A percentile compares a stretch with the other conserved stretches of the same genome.
phyloP scores from a whole-genome alignment of 2,888 invertebrate genomes.

The Leptinotarsa tumamoca region DNA sequence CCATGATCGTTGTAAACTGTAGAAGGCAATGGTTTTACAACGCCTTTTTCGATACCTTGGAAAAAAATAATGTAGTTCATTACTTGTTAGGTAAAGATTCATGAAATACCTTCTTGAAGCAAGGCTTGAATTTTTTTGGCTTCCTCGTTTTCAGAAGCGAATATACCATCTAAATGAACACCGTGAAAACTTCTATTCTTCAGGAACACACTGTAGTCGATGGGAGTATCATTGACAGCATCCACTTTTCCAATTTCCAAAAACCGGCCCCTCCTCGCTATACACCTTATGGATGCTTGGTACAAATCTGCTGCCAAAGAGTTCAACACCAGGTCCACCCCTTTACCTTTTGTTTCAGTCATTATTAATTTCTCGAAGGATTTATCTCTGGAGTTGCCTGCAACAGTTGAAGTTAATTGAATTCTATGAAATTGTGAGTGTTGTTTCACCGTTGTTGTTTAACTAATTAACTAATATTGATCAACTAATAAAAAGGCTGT shows the following conservation, averaged over 20 bases:
- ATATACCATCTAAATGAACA: conserved; percentile 79
- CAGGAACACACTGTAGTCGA: conserved; percentile 75
- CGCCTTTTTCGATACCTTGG: conserved; percentile 72
- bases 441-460: too few relatives aligned
- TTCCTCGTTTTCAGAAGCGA: conserved; percentile 67
- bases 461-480: too few relatives aligned
- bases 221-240: conserved; percentile 74
- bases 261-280: conserved; percentile 75
- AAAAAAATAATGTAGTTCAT: not conserved
- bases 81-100: too few relatives aligned
- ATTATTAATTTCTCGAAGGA: conserved; percentile 89
- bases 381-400: conserved; percentile 70
- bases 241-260: conserved; percentile 90
- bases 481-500: too few relatives aligned
- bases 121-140: conserved; percentile 69
- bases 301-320: conserved; percentile 92
- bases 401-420: conserved; percentile 48
- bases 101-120: conserved; percentile 66
- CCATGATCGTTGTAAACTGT: conserved; percentile 74
- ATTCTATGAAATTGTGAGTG: too few relatives aligned
- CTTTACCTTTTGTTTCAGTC: conserved; percentile 82
- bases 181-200: conserved; percentile 82
- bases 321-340: conserved; percentile 91
- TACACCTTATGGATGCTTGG: conserved; percentile 74
- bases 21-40: conserved; percentile 76